Evolutionary conservation across 2,888 invertebrate genomes (phyloP), one percentile per base, ranked within the genome.

Genomic region (Phyllotreta striolata): DNA sequence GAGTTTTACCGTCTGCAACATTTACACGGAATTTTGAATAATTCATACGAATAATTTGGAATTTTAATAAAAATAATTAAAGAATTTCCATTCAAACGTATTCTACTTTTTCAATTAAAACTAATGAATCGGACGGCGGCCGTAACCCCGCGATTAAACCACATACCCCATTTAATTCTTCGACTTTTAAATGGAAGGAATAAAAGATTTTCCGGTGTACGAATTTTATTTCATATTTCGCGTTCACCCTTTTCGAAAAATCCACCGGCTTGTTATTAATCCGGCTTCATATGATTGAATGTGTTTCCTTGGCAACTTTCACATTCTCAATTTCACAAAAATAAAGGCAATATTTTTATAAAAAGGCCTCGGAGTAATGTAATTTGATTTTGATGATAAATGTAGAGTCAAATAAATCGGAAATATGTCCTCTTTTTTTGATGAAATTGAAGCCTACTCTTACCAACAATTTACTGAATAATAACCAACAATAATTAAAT

Each of bases 261-360:
- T 44, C 44, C 47, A 60, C n/a, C 44, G 37, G 14, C 44, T 24
- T 38, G 51, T 62, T 55, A 62, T 55, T 55, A 51, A 62, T 39
- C 51, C 9, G 56, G 13, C 35, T 58, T 52, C 54, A 43, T 59
- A 55, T 64, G 63, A 64, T 64, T 64, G 63, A 59, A 64, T 55
- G 55, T 35, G 63, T 60, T 55, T 63, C 63, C 55, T 47, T 64
- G 34, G 63, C n/a, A 60, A 64, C 63, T 54, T 59, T 59, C 63
- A 59, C 41, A 46, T 64, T 55, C 63, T 64, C 63, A 64, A 62
- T 66, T 66, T 62, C 41, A 62, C 62, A 66, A 63, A 64, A 65
- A 57, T 54, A 60, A 62, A 62, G 59, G 64, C 61, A 67, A 64
- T 67, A 67, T 69, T 67, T 66, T 67, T 59, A 59, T 55, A 65